Evolutionary conservation across 2,113 vertebrate genomes (phyloP), one percentile per base, ranked within the genome.

Genomic region (Sinocyclocheilus anophthalmus): DNA sequence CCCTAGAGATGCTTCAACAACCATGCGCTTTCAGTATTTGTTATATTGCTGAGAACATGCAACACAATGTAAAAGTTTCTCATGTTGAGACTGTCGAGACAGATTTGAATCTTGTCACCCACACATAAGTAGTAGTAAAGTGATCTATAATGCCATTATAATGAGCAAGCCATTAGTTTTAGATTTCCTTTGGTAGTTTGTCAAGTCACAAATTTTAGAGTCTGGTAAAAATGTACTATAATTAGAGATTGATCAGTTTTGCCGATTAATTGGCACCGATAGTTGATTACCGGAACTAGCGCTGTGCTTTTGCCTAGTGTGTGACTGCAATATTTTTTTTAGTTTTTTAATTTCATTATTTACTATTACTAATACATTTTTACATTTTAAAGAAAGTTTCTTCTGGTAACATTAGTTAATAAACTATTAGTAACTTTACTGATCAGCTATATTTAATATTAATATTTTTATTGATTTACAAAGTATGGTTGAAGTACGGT

Each of bases 1-100:
- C 59, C 76, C 42, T 39, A 24, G 76, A 50, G 30, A 55, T 53
- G 75, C 5, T 77, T 53, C 75, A 77, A 10, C 75, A 53, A 76
- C 13, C n/a, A 48, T 48, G 22, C 6, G 11, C 39, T 76, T 48
- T 26, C 42, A 50, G n/a, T 76, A 70, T 70, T 70, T 65, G 4
- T 24, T 8, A 42, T 22, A 75, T 24, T 75, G 20, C 24, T 24
- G 10, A 48, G 39, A 75, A n/a, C 72, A 11, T 73, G 70, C 8
- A 73, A 72, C 14, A 9, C n/a, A 13, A 5, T 24, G 61, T 65
- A 5, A 65, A 26, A 30, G 63, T 26, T 63, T 63, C 61, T 63
- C 4, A 26, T 24, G n/a, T 63, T 24, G 61, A 63, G n/a, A 26
- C 61, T 63, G 61, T 65, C 33, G 9, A 39, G 69, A 5, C 69